Percentiles rank a stretch among this genome's conserved stretches.
These are phyloP conservation scores for Antheraea assamensis DNA, from an alignment of 2,888 invertebrate species.

Conservation along the genomic window DNA sequence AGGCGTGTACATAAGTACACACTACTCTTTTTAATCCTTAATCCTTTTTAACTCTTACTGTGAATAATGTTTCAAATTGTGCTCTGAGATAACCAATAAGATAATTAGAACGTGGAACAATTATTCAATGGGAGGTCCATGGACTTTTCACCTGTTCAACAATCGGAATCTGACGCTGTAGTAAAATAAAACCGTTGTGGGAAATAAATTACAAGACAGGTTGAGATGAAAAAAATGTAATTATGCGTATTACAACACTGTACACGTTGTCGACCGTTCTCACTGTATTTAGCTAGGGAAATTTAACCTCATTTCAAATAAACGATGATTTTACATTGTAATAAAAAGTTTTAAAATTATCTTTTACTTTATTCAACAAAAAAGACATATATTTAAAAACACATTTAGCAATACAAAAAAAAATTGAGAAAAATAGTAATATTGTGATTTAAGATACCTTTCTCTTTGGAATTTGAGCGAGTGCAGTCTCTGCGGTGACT, in stretches of 20 bases:
- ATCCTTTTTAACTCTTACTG: no score
- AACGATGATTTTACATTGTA: not conserved
- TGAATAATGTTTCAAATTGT: not conserved
- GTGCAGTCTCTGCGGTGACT: constrained; percentile 96
- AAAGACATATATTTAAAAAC: not conserved
- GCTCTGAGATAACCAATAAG: no score
- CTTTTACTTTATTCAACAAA: not conserved
- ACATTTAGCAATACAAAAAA: not conserved
- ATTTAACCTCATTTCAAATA: not conserved
- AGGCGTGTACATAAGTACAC: no score
- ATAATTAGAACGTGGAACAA: not conserved
- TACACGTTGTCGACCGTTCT: not conserved
- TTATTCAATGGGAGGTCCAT: not conserved
- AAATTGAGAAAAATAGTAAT: not conserved
- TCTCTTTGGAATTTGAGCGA: constrained; percentile 98
- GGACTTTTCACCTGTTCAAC: not conserved
- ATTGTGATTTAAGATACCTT: constrained; percentile 82
- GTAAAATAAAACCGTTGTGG: not conserved
- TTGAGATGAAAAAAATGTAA: not conserved
- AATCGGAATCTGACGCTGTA: not conserved
- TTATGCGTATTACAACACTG: not conserved
- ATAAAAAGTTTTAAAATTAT: not conserved
- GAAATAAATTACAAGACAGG: not conserved
- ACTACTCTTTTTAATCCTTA: no score
- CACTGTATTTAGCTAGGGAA: not conserved